Evolutionary conservation across 1,140 invertebrate species (phyloP).

Genomic region (Battus philenor): DNA sequence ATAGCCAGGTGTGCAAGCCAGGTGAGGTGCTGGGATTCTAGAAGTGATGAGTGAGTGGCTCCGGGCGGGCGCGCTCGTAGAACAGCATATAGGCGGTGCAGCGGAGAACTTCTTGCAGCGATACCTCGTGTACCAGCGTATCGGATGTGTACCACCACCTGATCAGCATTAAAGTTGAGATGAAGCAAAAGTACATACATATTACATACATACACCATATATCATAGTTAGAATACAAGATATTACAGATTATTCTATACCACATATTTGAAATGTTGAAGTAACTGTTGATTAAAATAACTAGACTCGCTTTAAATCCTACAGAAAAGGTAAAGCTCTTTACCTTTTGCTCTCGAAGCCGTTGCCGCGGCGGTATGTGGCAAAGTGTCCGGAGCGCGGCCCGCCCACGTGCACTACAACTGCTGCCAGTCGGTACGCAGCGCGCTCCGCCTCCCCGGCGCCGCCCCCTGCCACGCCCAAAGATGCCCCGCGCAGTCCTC

Average conservation of each 20-base stretch:
- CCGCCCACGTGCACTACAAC: constrained; percentile 94
- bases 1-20: too few relatives aligned
- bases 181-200: too few relatives aligned
- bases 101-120: constrained; percentile 80
- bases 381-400: constrained; percentile 92
- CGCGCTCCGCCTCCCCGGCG: constrained; percentile 25
- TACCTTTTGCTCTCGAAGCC: constrained; percentile 76
- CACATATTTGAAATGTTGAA: too few relatives aligned
- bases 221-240: too few relatives aligned
- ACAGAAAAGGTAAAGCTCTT: too few relatives aligned
- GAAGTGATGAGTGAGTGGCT: constrained; percentile 38
- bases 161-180: too few relatives aligned
- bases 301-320: too few relatives aligned
- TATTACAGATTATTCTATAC: too few relatives aligned
- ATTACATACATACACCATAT: too few relatives aligned
- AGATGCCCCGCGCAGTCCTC: constrained; percentile 21
- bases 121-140: constrained; percentile 81
- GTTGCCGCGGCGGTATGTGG: constrained; percentile 89
- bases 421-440: constrained; percentile 84
- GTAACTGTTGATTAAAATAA: too few relatives aligned
- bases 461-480: constrained; percentile 18
- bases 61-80: constrained; percentile 75
- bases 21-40: constrained; percentile 15
- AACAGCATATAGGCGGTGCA: constrained; percentile 82
- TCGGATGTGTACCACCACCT: constrained; percentile 84